Evolutionary conservation across 2,113 vertebrate species (phyloP).

Genomic region (Pristiophorus japonicus): DNA sequence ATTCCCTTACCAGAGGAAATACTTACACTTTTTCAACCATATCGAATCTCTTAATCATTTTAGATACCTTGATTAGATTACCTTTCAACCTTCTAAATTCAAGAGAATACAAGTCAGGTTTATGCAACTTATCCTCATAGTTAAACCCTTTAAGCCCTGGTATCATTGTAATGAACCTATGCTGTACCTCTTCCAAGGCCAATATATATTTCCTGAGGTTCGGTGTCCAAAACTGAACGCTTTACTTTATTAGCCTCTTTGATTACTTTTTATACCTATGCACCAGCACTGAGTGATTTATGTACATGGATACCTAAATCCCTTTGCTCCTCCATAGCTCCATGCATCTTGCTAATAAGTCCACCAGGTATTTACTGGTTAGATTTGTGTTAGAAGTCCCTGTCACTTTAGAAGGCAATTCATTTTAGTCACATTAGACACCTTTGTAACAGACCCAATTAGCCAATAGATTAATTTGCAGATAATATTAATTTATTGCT

Average conservation of each 20-base stretch:
- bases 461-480: not conserved
- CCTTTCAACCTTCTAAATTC: not conserved
- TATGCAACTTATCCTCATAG: not conserved
- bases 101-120: not conserved
- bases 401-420: slow-evolving; percentile 2
- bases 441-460: slow-evolving; percentile 6
- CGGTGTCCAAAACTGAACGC: not conserved
- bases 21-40: not conserved
- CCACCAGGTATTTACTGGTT: not conserved
- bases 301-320: not conserved
- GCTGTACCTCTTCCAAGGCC: not conserved
- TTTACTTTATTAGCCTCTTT: not conserved
- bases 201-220: not conserved
- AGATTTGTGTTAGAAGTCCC: not conserved
- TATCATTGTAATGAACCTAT: not conserved
- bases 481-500: no score
- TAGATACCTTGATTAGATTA: not conserved
- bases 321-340: not conserved
- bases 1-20: not conserved
- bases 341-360: not conserved
- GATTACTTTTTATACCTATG: not conserved
- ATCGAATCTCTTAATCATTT: not conserved
- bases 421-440: not conserved
- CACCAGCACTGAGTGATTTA: not conserved
- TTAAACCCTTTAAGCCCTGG: not conserved